These are phyloP conservation scores for Selene dorsalis DNA, from an alignment of 2,797 vertebrate genomes.

Conservation along the genomic window DNA sequence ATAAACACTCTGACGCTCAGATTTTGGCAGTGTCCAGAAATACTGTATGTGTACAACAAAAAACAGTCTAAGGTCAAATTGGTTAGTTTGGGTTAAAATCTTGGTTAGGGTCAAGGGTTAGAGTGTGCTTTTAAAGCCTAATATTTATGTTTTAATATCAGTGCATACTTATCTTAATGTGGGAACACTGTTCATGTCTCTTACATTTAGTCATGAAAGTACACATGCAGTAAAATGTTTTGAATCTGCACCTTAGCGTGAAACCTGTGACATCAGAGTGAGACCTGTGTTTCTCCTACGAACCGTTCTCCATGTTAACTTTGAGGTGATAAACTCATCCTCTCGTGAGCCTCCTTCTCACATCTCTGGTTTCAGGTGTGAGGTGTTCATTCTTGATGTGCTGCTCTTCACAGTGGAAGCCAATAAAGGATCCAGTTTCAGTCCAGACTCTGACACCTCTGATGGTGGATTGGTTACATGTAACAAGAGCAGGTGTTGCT, in stretches of 20 bases:
- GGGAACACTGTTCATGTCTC: not conserved
- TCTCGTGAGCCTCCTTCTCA: conserved; percentile 26
- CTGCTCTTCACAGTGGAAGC: conserved; percentile 40
- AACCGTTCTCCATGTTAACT: conserved; percentile 3
- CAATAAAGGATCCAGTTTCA: conserved; percentile 62
- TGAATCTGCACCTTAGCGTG: not conserved
- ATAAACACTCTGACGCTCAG: not conserved
- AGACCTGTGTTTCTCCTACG: not conserved
- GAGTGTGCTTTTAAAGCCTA: not conserved
- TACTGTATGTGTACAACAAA: too few relatives aligned
- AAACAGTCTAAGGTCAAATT: too few relatives aligned
- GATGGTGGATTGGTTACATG: conserved; percentile 61
- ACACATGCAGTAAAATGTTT: not conserved
- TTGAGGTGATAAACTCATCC: conserved; percentile 28
- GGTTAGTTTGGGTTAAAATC: too few relatives aligned
- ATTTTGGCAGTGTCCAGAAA: too few relatives aligned
- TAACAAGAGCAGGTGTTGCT: conserved; percentile 71
- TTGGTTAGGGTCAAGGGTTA: conserved; percentile 14
- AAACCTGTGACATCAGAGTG: conserved; percentile 1
- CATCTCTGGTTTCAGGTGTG: conserved; percentile 63
- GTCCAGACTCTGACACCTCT: conserved; percentile 72
- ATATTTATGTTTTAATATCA: not conserved
- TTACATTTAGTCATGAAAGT: not conserved
- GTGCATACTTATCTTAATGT: not conserved
- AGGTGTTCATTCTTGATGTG: conserved; percentile 39